Conservation (phyloP, 2,113 vertebrate genomes). For the human (Homo sapiens) region DNA sequence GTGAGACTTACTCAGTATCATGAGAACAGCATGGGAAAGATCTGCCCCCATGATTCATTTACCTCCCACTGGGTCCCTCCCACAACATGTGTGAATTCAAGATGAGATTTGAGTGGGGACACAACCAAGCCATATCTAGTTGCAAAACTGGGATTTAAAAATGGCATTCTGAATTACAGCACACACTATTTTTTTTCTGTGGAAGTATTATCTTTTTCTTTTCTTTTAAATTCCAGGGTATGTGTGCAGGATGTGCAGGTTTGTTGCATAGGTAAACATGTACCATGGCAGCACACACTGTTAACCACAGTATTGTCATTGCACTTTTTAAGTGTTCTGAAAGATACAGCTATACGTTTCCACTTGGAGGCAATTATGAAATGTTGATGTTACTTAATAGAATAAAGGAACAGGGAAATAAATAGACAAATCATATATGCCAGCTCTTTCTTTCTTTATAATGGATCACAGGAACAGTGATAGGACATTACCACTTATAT, state of each 20-base stretch:
- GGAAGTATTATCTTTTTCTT: too few relatives aligned
- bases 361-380: not conserved
- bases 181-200: too few relatives aligned
- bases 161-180: not conserved
- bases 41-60: too few relatives aligned
- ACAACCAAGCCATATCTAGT: too few relatives aligned
- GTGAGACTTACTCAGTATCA: too few relatives aligned
- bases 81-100: too few relatives aligned
- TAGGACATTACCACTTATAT: not conserved
- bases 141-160: not conserved
- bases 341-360: not conserved
- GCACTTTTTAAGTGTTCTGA: not conserved
- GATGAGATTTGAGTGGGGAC: too few relatives aligned
- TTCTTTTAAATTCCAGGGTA: too few relatives aligned
- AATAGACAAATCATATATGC: accelerated
- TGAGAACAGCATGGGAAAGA: too few relatives aligned
- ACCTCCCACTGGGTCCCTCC: too few relatives aligned
- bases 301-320: not conserved
- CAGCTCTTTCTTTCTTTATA: not conserved
- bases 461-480: not conserved
- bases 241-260: too few relatives aligned
- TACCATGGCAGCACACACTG: not conserved
- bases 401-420: not conserved
- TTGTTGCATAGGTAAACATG: too few relatives aligned
- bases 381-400: not conserved